Evolutionary conservation across 2,113 vertebrate genomes (phyloP), one percentile per base, ranked within the genome.

Genomic region (Cephalopterus ornatus): DNA sequence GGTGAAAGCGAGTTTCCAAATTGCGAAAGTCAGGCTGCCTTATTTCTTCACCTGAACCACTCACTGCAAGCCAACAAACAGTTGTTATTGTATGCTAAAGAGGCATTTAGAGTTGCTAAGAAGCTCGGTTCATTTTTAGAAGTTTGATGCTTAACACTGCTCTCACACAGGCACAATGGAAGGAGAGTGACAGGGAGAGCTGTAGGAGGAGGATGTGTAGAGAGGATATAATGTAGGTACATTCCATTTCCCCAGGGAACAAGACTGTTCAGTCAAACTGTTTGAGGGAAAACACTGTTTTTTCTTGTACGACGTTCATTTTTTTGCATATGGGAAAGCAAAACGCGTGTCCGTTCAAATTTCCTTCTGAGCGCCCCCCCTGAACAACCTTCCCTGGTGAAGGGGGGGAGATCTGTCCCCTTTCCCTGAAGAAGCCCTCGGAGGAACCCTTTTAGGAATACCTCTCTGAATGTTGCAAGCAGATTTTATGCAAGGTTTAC

Each of bases 151-250:
- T 91, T 61, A 63, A 44, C 52, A 14, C 8, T n/a, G 68, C 62
- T 96, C 72, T 90, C 65, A 8, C 37, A 30, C 1, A 85, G 71
- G 63, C 81, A 71, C 44, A 82, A 59, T 49, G 87, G 81, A 58
- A 79, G 32, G 2, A 76, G 53, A 88, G 56, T 62, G 87, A 81
- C 85, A 85, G 70, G 62, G 47, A 72, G 86, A 94, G 23, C 73
- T 61, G 86, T 37, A 88, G 89, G 79, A 55, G 84, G 90, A 93
- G 76, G 85, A 88, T 75, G 90, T 82, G 80, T 67, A 56, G 35
- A 59, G 47, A 63, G 71, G 63, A 47, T 80, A 3, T 12, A 61
- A 44, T 56, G 95, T 44, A n/a, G 79, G 56, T 68, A 96, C 68
- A 41, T n/a, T 88, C 46, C 30, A 17, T 65, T 4, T 83, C 93